phyloP scores from a whole-genome alignment of 2,797 vertebrate species.

The Threskiornis aethiopicus region DNA sequence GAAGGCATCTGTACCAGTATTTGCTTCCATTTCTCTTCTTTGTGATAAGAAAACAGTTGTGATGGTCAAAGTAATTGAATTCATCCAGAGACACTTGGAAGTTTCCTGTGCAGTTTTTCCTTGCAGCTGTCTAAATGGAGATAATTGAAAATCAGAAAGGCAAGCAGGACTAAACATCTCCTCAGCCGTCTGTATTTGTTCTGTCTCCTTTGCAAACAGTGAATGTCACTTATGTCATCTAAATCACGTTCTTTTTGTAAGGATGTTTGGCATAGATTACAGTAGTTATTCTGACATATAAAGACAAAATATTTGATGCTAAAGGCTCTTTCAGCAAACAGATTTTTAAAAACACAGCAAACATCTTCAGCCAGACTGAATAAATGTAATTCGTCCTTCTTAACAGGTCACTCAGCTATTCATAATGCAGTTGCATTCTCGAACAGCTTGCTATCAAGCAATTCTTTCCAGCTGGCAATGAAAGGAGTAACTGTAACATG shows the following conservation, averaged over 20 bases:
- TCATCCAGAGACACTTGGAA: neutral
- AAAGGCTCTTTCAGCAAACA: neutral
- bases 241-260: neutral
- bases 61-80: neutral
- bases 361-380: neutral
- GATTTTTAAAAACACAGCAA: neutral
- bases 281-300: neutral
- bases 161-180: neutral
- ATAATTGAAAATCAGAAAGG: neutral
- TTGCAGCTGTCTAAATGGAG: neutral
- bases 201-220: neutral
- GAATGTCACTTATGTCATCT: neutral
- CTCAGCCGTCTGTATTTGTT: neutral
- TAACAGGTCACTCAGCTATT: neutral
- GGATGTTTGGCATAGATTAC: neutral
- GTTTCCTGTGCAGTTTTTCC: neutral
- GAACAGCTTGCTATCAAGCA: neutral
- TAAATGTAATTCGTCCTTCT: neutral
- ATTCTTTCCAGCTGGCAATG: neutral
- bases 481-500: neutral
- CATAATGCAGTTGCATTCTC: neutral
- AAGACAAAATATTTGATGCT: conserved; percentile 1
- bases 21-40: neutral
- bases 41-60: neutral
- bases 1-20: neutral